Conservation (phyloP, 1,140 invertebrate species). For the Meloidogyne chitwoodi region DNA sequence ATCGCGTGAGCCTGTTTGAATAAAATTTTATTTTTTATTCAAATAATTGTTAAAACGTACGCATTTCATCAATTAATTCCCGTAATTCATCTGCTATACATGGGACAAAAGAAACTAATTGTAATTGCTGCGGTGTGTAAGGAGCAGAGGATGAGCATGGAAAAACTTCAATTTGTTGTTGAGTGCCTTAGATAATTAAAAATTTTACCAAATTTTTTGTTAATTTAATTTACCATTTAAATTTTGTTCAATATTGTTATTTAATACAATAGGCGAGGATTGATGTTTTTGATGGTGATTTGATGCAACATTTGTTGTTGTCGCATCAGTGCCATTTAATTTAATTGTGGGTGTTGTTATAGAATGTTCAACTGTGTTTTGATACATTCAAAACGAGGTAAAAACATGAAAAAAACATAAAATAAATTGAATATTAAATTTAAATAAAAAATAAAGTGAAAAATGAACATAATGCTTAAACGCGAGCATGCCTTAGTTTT, state of each 20-base stretch:
- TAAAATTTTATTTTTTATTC: conserved; percentile 21
- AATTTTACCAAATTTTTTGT: no score
- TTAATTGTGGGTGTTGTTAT: neutral
- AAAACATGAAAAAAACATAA: neutral
- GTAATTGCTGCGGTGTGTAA: neutral
- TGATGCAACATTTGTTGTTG: neutral
- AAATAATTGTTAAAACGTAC: conserved; percentile 25
- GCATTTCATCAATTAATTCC: conserved; percentile 56
- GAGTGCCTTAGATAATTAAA: neutral
- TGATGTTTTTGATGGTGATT: neutral
- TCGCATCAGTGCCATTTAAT: neutral
- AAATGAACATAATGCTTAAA: no score
- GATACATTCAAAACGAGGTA: neutral
- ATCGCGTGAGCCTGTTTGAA: conserved; percentile 73
- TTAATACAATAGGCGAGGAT: neutral
- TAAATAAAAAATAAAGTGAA: neutral
- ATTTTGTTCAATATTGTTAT: neutral
- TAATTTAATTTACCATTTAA: neutral
- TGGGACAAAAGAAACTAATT: neutral
- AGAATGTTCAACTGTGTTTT: neutral
- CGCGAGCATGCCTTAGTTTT: no score
- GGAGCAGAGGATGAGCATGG: neutral
- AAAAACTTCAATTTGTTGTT: neutral
- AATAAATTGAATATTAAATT: neutral
- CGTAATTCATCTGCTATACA: conserved; percentile 41